Evolutionary conservation across 2,888 invertebrate genomes (phyloP).

Genomic region (Morpho helenor): DNA sequence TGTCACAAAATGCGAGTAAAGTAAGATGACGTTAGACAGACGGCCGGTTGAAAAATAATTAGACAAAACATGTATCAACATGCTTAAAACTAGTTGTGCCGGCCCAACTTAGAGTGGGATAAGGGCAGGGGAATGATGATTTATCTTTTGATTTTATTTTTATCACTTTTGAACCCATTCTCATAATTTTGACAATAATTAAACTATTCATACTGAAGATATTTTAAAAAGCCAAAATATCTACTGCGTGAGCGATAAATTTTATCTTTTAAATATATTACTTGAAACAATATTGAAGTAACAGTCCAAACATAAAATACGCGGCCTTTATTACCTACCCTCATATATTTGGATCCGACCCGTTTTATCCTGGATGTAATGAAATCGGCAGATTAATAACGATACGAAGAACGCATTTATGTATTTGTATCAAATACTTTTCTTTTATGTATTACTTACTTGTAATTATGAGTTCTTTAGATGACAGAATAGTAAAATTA

Average conservation of each 20-base stretch:
- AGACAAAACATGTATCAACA: no score
- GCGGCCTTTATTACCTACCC: conserved; percentile 18
- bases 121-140: no score
- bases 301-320: conserved; percentile 20
- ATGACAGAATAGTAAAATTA: no score
- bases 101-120: no score
- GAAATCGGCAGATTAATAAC: conserved; percentile 19
- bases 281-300: conserved; percentile 23
- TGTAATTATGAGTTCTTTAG: no score
- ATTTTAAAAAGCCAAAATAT: conserved; percentile 7
- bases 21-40: no score
- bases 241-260: conserved; percentile 15
- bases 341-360: conserved; percentile 20
- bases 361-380: conserved; percentile 18
- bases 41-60: no score
- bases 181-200: neutral
- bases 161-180: no score
- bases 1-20: no score
- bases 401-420: neutral
- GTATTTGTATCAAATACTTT: neutral
- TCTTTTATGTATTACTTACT: no score
- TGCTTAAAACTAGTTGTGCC: no score
- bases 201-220: conserved; percentile 10
- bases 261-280: conserved; percentile 19
- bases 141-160: no score